Evolutionary conservation across 2,113 vertebrate species (phyloP).

Genomic region (Urocynchramus pylzowi): DNA sequence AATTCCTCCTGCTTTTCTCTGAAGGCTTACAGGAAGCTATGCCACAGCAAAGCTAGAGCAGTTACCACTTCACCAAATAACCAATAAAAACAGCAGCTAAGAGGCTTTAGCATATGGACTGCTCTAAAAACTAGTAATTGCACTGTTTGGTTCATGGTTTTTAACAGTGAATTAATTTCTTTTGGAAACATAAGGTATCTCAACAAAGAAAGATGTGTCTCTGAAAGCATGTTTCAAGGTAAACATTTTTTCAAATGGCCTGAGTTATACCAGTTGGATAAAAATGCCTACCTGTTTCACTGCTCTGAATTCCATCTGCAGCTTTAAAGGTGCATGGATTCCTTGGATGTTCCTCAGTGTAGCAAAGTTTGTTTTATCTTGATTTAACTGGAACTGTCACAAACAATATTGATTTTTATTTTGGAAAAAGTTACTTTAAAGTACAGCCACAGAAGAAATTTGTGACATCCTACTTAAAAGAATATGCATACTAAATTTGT

Average conservation of each 20-base stretch:
- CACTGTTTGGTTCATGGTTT: not conserved
- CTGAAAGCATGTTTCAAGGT: not conserved
- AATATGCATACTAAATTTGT: not conserved
- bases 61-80: not conserved
- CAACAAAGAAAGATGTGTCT: not conserved
- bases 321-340: conserved; percentile 87
- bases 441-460: not conserved
- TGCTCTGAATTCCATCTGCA: conserved; percentile 94
- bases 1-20: not conserved
- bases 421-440: not conserved
- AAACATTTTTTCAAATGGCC: not conserved
- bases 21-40: not conserved
- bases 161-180: not conserved
- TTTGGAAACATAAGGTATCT: not conserved
- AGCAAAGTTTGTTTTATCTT: conserved; percentile 91
- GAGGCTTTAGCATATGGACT: not conserved
- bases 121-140: not conserved
- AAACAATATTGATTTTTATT: conserved; percentile 6
- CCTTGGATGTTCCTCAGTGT: conserved; percentile 92
- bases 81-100: not conserved
- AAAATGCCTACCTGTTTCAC: conserved; percentile 81
- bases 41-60: not conserved
- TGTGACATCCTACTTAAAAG: not conserved
- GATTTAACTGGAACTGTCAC: conserved; percentile 86
- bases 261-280: not conserved